Conservation (phyloP, 2,797 vertebrate genomes). For the Enteromius mattozi region DNA sequence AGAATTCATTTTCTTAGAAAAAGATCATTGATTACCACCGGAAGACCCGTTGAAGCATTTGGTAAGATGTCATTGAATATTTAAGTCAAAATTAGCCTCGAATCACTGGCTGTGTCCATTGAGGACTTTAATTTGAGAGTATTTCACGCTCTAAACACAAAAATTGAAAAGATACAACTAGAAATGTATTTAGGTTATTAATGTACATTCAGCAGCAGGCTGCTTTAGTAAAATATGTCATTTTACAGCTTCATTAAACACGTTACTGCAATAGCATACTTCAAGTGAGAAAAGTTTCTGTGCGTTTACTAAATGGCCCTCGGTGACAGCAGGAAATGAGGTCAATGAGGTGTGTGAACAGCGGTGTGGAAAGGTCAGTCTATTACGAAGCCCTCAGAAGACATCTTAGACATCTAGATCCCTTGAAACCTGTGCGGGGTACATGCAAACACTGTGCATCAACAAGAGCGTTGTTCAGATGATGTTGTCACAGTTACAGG, state of each 20-base stretch:
- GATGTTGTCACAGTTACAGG: slow-evolving; percentile 27
- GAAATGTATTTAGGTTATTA: slow-evolving; percentile 28
- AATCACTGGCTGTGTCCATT: slow-evolving; percentile 16
- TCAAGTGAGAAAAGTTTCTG: slow-evolving; percentile 42
- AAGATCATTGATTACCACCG: background rate
- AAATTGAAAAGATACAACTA: slow-evolving; percentile 6
- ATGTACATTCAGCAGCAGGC: slow-evolving; percentile 22
- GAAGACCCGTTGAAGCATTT: slow-evolving; percentile 20
- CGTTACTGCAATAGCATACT: slow-evolving; percentile 19
- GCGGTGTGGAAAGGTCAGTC: slow-evolving; percentile 32
- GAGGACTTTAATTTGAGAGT: slow-evolving; percentile 3
- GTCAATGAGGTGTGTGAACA: slow-evolving; percentile 37
- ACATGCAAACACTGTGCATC: background rate
- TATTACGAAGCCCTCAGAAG: slow-evolving; percentile 8
- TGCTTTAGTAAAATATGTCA: slow-evolving; percentile 33
- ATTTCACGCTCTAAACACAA: slow-evolving; percentile 1
- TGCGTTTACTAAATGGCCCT: slow-evolving; percentile 34
- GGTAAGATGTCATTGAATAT: slow-evolving; percentile 41
- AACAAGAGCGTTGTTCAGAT: background rate
- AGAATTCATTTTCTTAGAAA: background rate
- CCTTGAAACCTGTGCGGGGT: background rate
- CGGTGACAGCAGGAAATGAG: slow-evolving; percentile 38
- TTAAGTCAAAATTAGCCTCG: slow-evolving; percentile 50
- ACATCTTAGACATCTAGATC: slow-evolving; percentile 6
- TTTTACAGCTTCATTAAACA: slow-evolving; percentile 44